Base-by-base conservation (phyloP, 2,888 invertebrate genomes). In the Lagria hirta region DNA sequence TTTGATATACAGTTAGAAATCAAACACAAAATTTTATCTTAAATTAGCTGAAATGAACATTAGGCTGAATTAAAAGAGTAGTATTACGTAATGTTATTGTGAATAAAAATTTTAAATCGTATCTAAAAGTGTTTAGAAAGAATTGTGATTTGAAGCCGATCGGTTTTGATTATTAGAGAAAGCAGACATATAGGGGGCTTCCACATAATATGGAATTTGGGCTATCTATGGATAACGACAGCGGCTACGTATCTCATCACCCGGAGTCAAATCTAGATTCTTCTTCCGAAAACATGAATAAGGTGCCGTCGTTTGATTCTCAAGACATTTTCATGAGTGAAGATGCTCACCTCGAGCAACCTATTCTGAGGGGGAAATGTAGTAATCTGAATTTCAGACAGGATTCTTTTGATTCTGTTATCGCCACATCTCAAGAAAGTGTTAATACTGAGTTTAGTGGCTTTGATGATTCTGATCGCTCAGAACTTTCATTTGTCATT, bases 221-320 rank as follows among this genome's bases (percentile, higher is more conserved):
- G 20, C 14, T 33, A 14, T 40, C 40, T 11, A 60, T 68, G 56
- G 69, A 70, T 50, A 62, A 66, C 46, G 71, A 71, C 52, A 70
- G 70, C 55, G 71, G 71, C 1, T 71, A 70, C 49, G 59, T 68
- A 43, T 69, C 69, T n/a, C 62, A 66, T 34, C 61, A 64, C 52
- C 58, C 57, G 8, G 70, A 70, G 56, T 67, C 69, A 8, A 68
- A 65, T 44, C 58, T 61, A 3, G 61, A 64, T 44, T 54, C 53
- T 10, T 51, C 48, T 14, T 14, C 22, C 4, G 58, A 61, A 45
- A 52, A 36, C 33, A 8, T 29, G 7, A 35, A 11, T 16, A 41
- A 36, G 22, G 35, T 38, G 17, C 23, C 15, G n/a, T 24, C 3
- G 13, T 28, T 11, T n/a, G 23, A n/a, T 24, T 43, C 10, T 24